Base-by-base conservation (phyloP, 2,888 invertebrate species). In the Punctoribates punctum region DNA sequence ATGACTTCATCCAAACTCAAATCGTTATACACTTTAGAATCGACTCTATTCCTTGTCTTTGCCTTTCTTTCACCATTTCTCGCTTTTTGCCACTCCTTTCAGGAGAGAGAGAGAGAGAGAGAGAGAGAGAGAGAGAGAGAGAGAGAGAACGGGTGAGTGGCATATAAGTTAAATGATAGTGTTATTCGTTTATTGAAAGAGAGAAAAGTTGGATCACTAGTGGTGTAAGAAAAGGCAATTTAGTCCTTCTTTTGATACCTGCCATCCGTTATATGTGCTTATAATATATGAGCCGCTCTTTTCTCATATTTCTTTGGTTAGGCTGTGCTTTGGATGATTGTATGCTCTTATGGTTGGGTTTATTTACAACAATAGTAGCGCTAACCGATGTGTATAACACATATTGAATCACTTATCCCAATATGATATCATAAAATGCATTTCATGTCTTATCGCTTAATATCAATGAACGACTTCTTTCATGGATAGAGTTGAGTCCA, bases 131-230 rank as follows among this genome's bases (percentile, higher is more conserved):
- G 54, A 54, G 60, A 13, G 60, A 60, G 29, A 34, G 29, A 67
- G 29, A 23, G 60, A 27, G 42, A 67, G 67, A 23, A 34, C 1
- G 34, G 42, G 20, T 54, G 42, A 67, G 67, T 42, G 38, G 34
- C 42, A 67, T 67, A 67, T 67, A 67, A 67, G 67, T 67, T 67
- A 67, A 65, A 67, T 67, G 67, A 67, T 67, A 72, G 72, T 72
- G 48, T 48, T 72, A 72, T 72, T 72, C 23, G 34, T 46, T 38
- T 42, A 70, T 15, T 42, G 70, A 42, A 42, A 9, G 70, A 38
- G 38, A 42, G 42, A 42, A 70, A 70, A 42, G 34, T 42, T 9
- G 3, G 70, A 70, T 42, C 11, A 46, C 25, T 72, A 23, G 27
- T 46, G 27, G 48, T 48, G 72, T 48, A 72, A 72, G 48, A 48